Evolutionary conservation across 2,113 vertebrate genomes (phyloP).

Genomic region (Tamias sibiricus): DNA sequence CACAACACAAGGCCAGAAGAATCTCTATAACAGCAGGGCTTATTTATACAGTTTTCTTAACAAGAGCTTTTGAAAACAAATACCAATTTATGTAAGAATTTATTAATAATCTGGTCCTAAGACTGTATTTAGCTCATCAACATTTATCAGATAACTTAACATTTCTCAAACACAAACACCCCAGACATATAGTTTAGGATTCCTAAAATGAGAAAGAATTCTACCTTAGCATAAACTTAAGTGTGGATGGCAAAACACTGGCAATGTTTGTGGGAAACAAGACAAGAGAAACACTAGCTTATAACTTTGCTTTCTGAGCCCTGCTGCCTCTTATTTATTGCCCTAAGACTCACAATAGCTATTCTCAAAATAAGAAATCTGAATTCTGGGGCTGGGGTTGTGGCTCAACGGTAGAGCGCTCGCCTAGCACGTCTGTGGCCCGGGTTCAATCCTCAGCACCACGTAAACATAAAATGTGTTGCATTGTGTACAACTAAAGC

Average conservation of each 20-base stretch:
- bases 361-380: constrained; percentile 62
- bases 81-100: neutral
- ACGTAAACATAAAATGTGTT: too few relatives aligned
- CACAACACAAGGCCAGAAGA: neutral
- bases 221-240: neutral
- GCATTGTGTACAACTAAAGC: too few relatives aligned
- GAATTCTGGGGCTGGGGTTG: too few relatives aligned
- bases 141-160: constrained; percentile 16
- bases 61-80: neutral
- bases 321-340: constrained; percentile 38
- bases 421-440: too few relatives aligned
- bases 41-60: constrained; percentile 8
- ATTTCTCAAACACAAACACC: constrained; percentile 39
- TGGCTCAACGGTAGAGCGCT: too few relatives aligned
- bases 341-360: constrained; percentile 55
- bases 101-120: neutral
- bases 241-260: neutral
- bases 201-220: constrained; percentile 46
- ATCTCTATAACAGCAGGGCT: neutral
- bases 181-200: neutral
- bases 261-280: neutral
- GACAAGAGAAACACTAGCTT: neutral
- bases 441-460: too few relatives aligned
- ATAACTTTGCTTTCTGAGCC: constrained; percentile 3
- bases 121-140: neutral